Percentiles rank a stretch among this genome's conserved stretches.
Evolutionary conservation across 2,113 vertebrate species (phyloP).

Genomic region (Excalfactoria chinensis): DNA sequence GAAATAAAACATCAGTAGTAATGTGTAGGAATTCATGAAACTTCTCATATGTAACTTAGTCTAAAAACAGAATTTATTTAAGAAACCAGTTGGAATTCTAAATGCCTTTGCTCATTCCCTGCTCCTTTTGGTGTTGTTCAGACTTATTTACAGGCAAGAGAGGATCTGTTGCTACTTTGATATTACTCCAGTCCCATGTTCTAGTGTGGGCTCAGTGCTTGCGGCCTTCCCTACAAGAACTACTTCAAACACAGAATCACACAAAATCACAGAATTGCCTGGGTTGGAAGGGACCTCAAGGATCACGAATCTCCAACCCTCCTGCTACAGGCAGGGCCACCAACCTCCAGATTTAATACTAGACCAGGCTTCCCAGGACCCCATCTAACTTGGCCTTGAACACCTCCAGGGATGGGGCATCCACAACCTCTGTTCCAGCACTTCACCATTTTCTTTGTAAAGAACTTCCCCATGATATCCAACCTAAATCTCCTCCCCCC

Average conservation of each 20-base stretch:
- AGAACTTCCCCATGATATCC: too few species aligned
- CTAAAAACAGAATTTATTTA: not conserved
- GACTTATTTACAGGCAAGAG: not conserved
- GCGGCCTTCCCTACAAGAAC: not conserved
- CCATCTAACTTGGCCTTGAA: too few species aligned
- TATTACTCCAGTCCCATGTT: not conserved
- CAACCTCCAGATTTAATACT: too few species aligned
- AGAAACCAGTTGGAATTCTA: not conserved
- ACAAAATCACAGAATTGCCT: too few species aligned
- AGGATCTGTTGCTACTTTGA: not conserved
- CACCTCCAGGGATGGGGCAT: too few species aligned
- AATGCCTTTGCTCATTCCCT: not conserved
- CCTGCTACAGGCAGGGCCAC: too few species aligned
- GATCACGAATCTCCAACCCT: too few species aligned
- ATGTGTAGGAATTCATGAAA: conserved; percentile 12
- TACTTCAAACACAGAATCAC: not conserved
- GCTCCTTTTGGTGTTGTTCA: not conserved
- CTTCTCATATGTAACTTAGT: not conserved
- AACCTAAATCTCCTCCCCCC: too few species aligned
- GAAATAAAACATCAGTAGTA: not conserved
- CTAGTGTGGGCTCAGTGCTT: not conserved
- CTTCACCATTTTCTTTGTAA: too few species aligned
- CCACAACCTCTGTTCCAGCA: too few species aligned
- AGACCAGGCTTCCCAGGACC: too few species aligned
- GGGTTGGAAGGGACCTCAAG: too few species aligned